A percentile compares a stretch with the other conserved stretches of the same genome.
These are phyloP conservation scores for Dolichoris vasculosae DNA, from an alignment of 1,140 invertebrate species.

Conservation along the genomic window DNA sequence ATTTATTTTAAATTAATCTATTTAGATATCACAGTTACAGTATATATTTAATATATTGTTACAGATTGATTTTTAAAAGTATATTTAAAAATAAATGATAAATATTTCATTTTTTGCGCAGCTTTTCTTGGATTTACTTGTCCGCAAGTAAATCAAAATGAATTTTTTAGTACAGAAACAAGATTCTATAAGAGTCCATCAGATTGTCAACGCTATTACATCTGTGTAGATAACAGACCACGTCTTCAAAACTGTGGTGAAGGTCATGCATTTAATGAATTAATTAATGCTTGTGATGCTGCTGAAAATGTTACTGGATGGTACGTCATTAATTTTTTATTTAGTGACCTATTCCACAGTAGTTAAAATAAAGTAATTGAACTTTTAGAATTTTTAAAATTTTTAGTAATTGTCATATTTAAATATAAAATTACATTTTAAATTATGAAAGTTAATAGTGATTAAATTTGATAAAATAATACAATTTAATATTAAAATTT, in stretches of 20 bases:
- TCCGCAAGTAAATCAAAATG: constrained; percentile 73
- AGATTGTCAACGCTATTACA: constrained; percentile 88
- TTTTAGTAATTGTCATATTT: too few species aligned
- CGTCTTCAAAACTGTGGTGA: constrained; percentile 83
- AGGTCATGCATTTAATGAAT: constrained; percentile 87
- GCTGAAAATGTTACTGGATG: constrained; percentile 86
- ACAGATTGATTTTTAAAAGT: not conserved
- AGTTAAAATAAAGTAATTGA: not conserved
- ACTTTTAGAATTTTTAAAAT: too few species aligned
- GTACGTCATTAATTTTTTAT: constrained; percentile 59
- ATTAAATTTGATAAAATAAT: too few species aligned
- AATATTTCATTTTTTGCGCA: constrained; percentile 60
- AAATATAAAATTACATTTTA: too few species aligned
- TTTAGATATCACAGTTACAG: not conserved
- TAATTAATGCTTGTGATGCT: constrained; percentile 83
- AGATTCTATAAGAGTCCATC: constrained; percentile 77
- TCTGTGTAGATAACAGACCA: constrained; percentile 86
- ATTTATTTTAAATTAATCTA: not conserved
- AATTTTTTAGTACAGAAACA: constrained; percentile 74
- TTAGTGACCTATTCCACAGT: not conserved
- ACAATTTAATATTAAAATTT: too few species aligned
- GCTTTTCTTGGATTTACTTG: constrained; percentile 82
- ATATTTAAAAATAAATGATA: not conserved
- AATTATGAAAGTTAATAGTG: too few species aligned
- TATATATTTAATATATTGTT: not conserved